Base-by-base conservation (phyloP, 2,888 invertebrate genomes). In the Folsomia candida region DNA sequence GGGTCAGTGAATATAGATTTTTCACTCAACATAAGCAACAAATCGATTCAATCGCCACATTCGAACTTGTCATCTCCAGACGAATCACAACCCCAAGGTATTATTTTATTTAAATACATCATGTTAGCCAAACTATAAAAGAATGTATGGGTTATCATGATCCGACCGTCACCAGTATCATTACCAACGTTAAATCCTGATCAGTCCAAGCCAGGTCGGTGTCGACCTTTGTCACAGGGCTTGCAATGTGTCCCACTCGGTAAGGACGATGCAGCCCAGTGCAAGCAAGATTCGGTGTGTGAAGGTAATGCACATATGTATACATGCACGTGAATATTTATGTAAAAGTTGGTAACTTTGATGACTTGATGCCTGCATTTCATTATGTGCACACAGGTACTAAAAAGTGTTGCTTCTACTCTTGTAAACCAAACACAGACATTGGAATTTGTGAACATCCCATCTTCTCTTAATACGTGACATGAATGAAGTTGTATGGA, bases 361-460 rank as follows among this genome's bases (percentile, higher is more conserved):
- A n/a, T n/a, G n/a, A n/a, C n/a, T n/a, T n/a, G n/a, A n/a, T n/a
- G n/a, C n/a, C n/a, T n/a, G n/a, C n/a, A n/a, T n/a, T n/a, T n/a
- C n/a, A n/a, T n/a, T n/a, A n/a, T n/a, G 24, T 3, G n/a, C 18
- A 9, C 9, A 18, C 20, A 72, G 72, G 72, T 11, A 20, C 58
- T 4, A 72, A 69, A 54, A 72, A 72, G 47, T 72, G 72, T 61
- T 72, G 72, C 62, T 72, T 72, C 68, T 72, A 72, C 29, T 9
- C 60, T 18, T 72, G 72, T 37, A 37, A 51, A 2, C 67, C 69
- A 2, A 51, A 67, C 26, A 57, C 61, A 37, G 47, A 66, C 26
- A 57, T 72, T 4, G 72, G 72, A 26, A 28, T 72, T 22, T 72
- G 72, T 58, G 72, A 72, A n/a, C 28, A 69, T 58, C 65, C 67